A percentile compares a stretch with the other conserved stretches of the same genome.
Evolutionary conservation across 2,113 vertebrate genomes (phyloP).

Genomic region (Xiphorhynchus elegans): DNA sequence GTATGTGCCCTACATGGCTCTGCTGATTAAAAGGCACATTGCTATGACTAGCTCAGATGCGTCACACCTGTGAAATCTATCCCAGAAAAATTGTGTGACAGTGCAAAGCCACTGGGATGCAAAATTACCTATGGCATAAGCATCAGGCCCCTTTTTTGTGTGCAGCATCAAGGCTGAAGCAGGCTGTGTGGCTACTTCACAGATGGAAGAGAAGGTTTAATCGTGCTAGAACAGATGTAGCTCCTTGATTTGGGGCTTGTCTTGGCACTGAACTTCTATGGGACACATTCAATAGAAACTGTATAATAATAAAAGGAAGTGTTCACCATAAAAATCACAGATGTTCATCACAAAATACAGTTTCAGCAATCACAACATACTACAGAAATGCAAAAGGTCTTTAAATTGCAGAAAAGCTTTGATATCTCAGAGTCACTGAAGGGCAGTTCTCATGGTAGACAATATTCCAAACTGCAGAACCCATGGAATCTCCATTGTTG

Average conservation of each 20-base stretch:
- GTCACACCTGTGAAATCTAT: not conserved
- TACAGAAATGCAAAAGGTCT: not conserved
- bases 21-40: not conserved
- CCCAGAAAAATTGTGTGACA: not conserved
- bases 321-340: not conserved
- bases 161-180: not conserved
- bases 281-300: not conserved
- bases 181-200: not conserved
- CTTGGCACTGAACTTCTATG: not conserved
- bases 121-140: not conserved
- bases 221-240: not conserved
- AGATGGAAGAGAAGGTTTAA: not conserved
- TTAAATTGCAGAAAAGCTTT: not conserved
- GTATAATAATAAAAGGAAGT: not conserved
- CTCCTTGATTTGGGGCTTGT: not conserved
- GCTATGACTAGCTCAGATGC: not conserved
- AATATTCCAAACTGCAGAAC: not conserved
- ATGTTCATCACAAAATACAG: not conserved
- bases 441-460: not conserved
- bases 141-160: not conserved
- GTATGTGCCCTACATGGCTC: accelerated
- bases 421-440: not conserved
- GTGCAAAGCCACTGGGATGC: not conserved
- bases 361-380: not conserved
- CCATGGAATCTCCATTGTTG: not conserved